Evolutionary conservation across 2,113 vertebrate species (phyloP).

Genomic region (Ceyx melanurus): DNA sequence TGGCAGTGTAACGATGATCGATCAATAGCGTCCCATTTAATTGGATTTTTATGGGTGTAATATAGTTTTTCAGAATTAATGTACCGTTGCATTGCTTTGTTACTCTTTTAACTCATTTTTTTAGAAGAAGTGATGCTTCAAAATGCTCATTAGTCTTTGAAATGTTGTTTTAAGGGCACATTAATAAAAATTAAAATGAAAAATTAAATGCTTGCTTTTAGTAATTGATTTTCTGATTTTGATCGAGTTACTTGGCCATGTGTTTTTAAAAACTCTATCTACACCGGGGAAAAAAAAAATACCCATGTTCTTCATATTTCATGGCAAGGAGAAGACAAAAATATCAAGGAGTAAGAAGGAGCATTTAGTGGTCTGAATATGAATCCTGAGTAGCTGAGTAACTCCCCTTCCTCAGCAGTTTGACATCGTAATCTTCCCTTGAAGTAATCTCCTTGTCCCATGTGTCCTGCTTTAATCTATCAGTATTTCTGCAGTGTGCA

Average conservation of each 20-base stretch:
- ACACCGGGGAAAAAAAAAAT: fast-evolving
- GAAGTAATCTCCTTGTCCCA: slow-evolving; percentile 54
- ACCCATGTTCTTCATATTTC: not conserved
- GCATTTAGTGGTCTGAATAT: not conserved
- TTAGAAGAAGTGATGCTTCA: slow-evolving; percentile 44
- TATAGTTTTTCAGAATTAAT: slow-evolving; percentile 71
- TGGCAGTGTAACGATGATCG: slow-evolving; percentile 52
- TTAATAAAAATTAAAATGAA: slow-evolving; percentile 45
- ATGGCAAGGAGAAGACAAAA: not conserved
- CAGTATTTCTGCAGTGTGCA: slow-evolving; percentile 61
- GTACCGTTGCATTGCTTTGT: slow-evolving; percentile 58
- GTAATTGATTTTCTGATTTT: slow-evolving; percentile 34
- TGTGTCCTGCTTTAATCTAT: slow-evolving; percentile 59
- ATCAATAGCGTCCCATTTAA: slow-evolving; percentile 61
- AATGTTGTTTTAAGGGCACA: slow-evolving; percentile 20
- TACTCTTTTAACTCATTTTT: slow-evolving; percentile 58
- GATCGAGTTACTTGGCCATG: not conserved
- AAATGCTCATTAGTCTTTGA: slow-evolving; percentile 42
- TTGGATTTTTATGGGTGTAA: slow-evolving; percentile 70
- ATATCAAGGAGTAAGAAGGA: not conserved
- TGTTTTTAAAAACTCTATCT: not conserved
- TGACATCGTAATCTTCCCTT: slow-evolving; percentile 49
- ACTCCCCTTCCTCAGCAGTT: not conserved
- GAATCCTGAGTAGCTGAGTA: not conserved
- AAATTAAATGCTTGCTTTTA: slow-evolving; percentile 49